phyloP scores from a whole-genome alignment of 2,797 vertebrate species.

The Etheostoma nigrum region DNA sequence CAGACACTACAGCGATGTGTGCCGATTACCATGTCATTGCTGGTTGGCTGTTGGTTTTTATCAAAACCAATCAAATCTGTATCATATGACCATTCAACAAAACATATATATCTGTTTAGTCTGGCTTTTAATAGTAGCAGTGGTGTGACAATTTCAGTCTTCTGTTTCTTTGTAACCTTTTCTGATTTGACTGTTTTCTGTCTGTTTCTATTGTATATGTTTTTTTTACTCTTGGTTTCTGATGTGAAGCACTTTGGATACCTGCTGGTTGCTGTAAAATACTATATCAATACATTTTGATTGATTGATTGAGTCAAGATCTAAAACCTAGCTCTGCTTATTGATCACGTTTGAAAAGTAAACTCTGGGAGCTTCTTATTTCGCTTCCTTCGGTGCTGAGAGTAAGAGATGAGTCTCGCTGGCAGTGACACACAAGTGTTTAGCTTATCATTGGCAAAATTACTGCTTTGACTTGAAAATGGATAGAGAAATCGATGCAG shows the following conservation, averaged over 20 bases:
- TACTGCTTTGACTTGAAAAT: slow-evolving; percentile 40
- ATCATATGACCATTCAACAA: neutral
- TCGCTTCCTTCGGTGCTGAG: neutral
- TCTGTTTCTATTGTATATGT: too few species aligned
- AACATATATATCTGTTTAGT: too few species aligned
- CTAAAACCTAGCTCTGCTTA: neutral
- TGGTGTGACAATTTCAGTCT: too few species aligned
- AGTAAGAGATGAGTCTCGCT: slow-evolving; percentile 13
- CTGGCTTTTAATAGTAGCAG: too few species aligned
- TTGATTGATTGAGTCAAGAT: neutral
- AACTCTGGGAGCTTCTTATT: slow-evolving; percentile 4
- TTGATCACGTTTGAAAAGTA: slow-evolving; percentile 8
- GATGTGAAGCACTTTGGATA: too few species aligned
- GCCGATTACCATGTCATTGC: neutral
- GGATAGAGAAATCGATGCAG: slow-evolving; percentile 31
- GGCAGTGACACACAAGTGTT: slow-evolving; percentile 37
- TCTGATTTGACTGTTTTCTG: too few species aligned
- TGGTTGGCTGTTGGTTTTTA: neutral
- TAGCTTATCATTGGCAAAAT: slow-evolving; percentile 30
- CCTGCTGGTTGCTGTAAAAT: too few species aligned
- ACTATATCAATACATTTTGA: too few species aligned
- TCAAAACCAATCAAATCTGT: too few species aligned
- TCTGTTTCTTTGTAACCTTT: too few species aligned
- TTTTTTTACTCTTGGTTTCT: too few species aligned
- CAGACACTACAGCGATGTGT: neutral